Conservation (phyloP, 2,113 vertebrate species). For the Columbina picui region DNA sequence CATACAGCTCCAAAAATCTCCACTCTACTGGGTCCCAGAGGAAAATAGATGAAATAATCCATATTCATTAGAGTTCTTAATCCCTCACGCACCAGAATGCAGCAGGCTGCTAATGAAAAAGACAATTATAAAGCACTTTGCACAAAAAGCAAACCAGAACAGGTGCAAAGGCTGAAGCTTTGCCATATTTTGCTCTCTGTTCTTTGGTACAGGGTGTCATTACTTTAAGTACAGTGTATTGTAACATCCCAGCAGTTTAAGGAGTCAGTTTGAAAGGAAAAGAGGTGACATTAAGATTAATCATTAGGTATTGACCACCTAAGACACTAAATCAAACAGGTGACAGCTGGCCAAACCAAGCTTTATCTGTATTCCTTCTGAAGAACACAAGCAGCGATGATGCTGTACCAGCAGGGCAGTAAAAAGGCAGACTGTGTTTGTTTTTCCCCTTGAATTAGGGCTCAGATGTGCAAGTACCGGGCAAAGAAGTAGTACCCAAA, state of each 20-base stretch:
- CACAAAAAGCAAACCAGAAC: constrained; percentile 33
- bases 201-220: background rate
- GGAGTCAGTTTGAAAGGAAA: background rate
- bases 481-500: background rate
- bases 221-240: background rate
- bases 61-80: constrained; percentile 48
- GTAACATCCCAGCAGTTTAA: background rate
- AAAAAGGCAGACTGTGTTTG: background rate
- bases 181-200: background rate
- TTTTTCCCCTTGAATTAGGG: background rate
- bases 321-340: background rate
- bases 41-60: constrained; percentile 28
- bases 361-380: background rate
- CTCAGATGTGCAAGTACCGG: rapidly evolving
- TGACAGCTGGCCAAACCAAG: background rate
- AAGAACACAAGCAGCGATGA: background rate
- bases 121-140: constrained; percentile 47
- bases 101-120: constrained; percentile 53
- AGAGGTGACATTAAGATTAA: background rate
- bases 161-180: constrained; percentile 47
- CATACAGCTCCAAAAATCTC: background rate
- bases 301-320: background rate
- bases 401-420: background rate
- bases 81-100: constrained; percentile 36
- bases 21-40: background rate